These are phyloP conservation scores for Heteronetta atricapilla DNA, from an alignment of 2,113 vertebrate species.

Conservation along the genomic window DNA sequence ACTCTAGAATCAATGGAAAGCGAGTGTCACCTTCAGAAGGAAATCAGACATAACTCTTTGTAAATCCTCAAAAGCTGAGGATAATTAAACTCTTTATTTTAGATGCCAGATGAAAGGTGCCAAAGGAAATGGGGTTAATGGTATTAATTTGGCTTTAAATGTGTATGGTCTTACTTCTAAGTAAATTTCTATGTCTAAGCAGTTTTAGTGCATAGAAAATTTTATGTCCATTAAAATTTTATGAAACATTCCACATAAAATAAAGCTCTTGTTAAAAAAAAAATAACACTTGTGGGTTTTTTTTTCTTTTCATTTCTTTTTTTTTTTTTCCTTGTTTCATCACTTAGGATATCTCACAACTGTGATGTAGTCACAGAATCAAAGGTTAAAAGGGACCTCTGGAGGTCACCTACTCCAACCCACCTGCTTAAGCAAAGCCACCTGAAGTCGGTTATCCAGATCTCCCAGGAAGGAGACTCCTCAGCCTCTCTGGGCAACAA, in stretches of 20 bases:
- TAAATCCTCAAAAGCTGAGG: not conserved
- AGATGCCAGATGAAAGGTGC: not conserved
- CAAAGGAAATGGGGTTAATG: not conserved
- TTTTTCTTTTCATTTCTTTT: not conserved
- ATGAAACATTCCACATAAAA: conserved; percentile 9
- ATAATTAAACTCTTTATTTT: not conserved
- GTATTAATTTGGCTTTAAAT: not conserved
- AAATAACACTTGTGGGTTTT: not conserved
- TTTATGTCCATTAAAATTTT: not conserved
- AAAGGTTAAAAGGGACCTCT: not conserved
- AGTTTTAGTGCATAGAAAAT: not conserved
- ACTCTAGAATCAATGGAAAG: not conserved
- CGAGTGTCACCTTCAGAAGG: not conserved
- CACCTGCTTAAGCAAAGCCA: not conserved
- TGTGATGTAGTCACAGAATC: not conserved
- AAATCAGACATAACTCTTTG: not conserved
- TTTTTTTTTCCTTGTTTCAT: not conserved
- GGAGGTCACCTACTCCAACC: not conserved
- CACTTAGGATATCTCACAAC: not conserved
- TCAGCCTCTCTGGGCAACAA: not conserved
- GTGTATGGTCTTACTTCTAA: not conserved
- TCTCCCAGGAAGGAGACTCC: not conserved
- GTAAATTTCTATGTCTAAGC: not conserved
- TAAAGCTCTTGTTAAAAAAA: conserved; percentile 11
- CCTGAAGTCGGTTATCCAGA: not conserved